phyloP scores from a whole-genome alignment of 2,797 vertebrate genomes.

The Channa striata region DNA sequence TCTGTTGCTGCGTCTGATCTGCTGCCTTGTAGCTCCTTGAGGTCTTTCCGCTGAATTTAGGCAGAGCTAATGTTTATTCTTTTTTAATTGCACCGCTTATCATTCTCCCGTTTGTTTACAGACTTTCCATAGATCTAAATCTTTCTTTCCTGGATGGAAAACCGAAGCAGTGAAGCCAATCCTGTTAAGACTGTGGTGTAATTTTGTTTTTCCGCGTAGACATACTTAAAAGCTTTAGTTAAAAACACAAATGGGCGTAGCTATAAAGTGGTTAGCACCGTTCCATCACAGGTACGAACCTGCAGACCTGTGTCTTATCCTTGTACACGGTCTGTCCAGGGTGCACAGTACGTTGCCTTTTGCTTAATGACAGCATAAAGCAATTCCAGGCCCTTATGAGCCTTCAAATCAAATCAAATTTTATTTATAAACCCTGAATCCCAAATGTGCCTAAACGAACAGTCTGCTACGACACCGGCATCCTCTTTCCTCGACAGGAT shows the following conservation, averaged over 20 bases:
- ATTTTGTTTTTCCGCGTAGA: background rate
- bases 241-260: background rate
- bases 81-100: conserved; percentile 14
- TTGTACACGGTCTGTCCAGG: no score
- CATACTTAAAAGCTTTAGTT: background rate
- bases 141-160: conserved; percentile 2
- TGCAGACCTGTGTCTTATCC: no score
- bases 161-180: background rate
- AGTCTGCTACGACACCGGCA: no score
- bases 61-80: conserved; percentile 1
- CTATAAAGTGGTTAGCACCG: no score
- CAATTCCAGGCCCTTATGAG: no score
- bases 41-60: conserved; percentile 9
- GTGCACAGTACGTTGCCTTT: no score
- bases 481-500: no score
- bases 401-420: no score
- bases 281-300: no score
- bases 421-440: no score
- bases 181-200: background rate
- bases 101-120: conserved; percentile 21
- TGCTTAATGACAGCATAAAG: no score
- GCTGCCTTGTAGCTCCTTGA: background rate
- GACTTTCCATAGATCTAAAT: background rate
- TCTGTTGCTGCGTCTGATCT: conserved; percentile 1
- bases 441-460: no score